Evolutionary conservation across 2,888 invertebrate genomes (phyloP).

Genomic region (Formica aserva): DNA sequence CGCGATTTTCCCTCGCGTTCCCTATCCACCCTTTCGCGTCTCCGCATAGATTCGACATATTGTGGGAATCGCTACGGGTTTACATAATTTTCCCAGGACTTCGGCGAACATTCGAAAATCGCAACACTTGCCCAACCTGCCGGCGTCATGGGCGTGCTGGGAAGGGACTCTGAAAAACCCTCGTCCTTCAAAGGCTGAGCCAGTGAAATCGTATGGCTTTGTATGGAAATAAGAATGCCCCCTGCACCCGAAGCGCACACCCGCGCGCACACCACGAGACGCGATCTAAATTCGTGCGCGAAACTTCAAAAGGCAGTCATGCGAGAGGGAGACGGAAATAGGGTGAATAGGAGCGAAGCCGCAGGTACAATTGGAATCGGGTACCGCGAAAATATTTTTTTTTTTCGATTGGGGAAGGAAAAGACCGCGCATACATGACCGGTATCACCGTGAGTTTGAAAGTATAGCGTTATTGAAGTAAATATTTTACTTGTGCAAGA

Average conservation of each 20-base stretch:
- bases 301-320: constrained; percentile 76
- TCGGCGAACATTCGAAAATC: constrained; percentile 76
- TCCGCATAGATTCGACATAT: constrained; percentile 52
- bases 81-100: constrained; percentile 80
- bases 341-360: constrained; percentile 57
- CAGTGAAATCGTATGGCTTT: constrained; percentile 82
- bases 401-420: constrained; percentile 76
- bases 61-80: constrained; percentile 73
- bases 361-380: constrained; percentile 69
- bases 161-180: constrained; percentile 62
- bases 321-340: constrained; percentile 53
- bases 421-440: constrained; percentile 21
- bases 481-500: not conserved
- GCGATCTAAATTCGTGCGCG: constrained; percentile 78
- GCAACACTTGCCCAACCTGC: constrained; percentile 79
- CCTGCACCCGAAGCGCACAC: constrained; percentile 70
- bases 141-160: constrained; percentile 54
- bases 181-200: constrained; percentile 79
- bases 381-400: constrained; percentile 78
- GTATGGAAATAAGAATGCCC: constrained; percentile 83
- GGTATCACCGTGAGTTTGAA: not conserved
- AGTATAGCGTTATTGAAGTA: not conserved
- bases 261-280: constrained; percentile 63
- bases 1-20: not conserved
- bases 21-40: constrained; percentile 55